These are phyloP conservation scores for Podargus strigoides DNA, from an alignment of 2,797 vertebrate genomes.

Conservation along the genomic window DNA sequence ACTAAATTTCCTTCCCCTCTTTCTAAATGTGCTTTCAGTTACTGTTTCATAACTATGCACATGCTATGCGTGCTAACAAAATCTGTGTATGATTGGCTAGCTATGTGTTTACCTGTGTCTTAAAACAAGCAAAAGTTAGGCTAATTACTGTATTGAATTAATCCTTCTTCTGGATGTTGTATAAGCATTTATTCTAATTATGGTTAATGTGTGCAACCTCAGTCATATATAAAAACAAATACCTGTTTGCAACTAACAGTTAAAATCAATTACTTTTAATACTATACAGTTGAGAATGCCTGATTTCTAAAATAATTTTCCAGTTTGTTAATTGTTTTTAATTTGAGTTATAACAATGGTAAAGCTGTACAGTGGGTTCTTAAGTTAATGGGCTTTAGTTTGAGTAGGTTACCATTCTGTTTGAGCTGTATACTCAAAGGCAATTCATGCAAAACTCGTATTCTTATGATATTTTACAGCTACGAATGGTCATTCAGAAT, in stretches of 20 bases:
- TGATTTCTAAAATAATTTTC: neutral
- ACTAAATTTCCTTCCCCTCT: neutral
- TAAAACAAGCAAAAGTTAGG: neutral
- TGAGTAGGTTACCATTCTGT: neutral
- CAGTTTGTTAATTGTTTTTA: neutral
- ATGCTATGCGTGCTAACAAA: neutral
- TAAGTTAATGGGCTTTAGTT: neutral
- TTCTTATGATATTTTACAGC: slow-evolving; percentile 75
- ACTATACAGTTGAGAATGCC: neutral
- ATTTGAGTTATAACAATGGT: neutral
- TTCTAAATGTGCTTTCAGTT: neutral
- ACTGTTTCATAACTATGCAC: neutral
- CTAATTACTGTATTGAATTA: neutral
- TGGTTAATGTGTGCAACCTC: neutral
- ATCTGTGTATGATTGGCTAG: neutral
- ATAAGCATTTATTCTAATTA: neutral
- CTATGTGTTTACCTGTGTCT: neutral
- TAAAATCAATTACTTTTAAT: neutral
- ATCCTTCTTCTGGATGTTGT: neutral
- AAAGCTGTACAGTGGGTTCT: neutral
- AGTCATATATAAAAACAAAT: neutral
- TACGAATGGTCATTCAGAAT: slow-evolving; percentile 97
- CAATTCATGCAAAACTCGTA: neutral
- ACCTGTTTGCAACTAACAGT: neutral
- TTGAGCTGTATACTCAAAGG: neutral